These are phyloP conservation scores for Spondyliosoma cantharus DNA, from an alignment of 2,797 vertebrate genomes.

Conservation along the genomic window DNA sequence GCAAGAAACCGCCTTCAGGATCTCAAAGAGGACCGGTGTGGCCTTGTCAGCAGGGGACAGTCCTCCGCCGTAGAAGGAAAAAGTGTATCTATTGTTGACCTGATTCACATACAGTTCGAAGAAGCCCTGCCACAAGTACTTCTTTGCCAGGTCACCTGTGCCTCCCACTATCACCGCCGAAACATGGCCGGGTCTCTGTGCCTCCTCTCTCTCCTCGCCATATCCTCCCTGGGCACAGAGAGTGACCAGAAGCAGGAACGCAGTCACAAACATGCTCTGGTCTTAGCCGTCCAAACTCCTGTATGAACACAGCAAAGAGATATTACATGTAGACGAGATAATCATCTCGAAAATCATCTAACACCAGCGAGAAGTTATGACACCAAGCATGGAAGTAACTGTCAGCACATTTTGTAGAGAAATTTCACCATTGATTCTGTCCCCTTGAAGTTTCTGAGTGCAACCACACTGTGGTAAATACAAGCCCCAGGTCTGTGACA, in stretches of 20 bases:
- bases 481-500: too few relatives aligned
- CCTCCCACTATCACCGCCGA: constrained; percentile 92
- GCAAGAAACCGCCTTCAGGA: constrained; percentile 89
- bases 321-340: not conserved
- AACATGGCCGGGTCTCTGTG: constrained; percentile 85
- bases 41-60: constrained; percentile 80
- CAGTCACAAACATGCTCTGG: constrained; percentile 76
- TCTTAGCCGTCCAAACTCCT: constrained; percentile 61
- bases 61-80: constrained; percentile 92
- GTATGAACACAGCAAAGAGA: constrained; percentile 45
- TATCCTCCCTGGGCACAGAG: constrained; percentile 65
- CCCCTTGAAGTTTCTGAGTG: too few relatives aligned
- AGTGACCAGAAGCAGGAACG: constrained; percentile 73
- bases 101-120: constrained; percentile 92
- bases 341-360: not conserved
- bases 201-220: constrained; percentile 67
- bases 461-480: too few relatives aligned
- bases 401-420: not conserved
- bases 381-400: not conserved
- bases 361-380: not conserved
- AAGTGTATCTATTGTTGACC: constrained; percentile 86
- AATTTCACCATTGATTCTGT: not conserved
- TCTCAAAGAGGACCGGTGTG: constrained; percentile 83
- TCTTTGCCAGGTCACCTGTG: constrained; percentile 94
- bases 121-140: constrained; percentile 96